A percentile compares a stretch with the other conserved stretches of the same genome.
phyloP scores from a whole-genome alignment of 2,113 vertebrate genomes.

The Poeciliopsis retropinna region DNA sequence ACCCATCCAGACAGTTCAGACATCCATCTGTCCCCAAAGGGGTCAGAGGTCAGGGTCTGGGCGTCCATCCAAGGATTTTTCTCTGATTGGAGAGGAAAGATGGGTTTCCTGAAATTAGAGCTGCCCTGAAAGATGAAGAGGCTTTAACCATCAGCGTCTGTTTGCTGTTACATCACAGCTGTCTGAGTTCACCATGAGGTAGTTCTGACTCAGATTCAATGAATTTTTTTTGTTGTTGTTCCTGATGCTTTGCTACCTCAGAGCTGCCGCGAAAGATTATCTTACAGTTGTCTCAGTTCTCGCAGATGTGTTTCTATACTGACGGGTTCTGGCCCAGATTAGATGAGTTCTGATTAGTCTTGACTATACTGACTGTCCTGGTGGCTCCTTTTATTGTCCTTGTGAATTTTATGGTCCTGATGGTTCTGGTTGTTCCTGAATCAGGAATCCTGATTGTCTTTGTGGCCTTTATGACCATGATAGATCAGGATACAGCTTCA shows the following conservation, averaged over 20 bases:
- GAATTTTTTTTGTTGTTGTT: neutral
- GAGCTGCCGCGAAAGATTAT: neutral
- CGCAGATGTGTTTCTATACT: neutral
- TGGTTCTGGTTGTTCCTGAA: neutral
- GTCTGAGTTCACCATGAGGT: neutral
- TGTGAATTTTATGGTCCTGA: neutral
- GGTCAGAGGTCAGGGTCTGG: constrained; percentile 33
- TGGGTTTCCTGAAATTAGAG: constrained; percentile 21
- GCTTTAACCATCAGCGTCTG: neutral
- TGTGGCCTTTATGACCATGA: neutral
- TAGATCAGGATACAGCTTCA: neutral
- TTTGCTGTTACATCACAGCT: neutral
- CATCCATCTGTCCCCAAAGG: constrained; percentile 16
- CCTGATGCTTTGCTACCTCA: neutral
- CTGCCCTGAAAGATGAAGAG: neutral
- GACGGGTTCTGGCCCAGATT: neutral
- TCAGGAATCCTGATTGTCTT: neutral
- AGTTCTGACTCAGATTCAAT: neutral
- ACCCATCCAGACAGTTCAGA: constrained; percentile 5
- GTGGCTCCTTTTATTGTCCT: neutral
- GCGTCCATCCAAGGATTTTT: constrained; percentile 12
- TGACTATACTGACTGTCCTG: too few relatives aligned
- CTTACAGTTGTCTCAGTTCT: neutral
- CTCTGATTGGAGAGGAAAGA: constrained; percentile 34
- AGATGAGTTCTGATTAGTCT: too few relatives aligned